A percentile compares a stretch with the other conserved stretches of the same genome.
These are phyloP conservation scores for Lepetodrilus schrolli DNA, from an alignment of 2,888 invertebrate species.

Conservation along the genomic window DNA sequence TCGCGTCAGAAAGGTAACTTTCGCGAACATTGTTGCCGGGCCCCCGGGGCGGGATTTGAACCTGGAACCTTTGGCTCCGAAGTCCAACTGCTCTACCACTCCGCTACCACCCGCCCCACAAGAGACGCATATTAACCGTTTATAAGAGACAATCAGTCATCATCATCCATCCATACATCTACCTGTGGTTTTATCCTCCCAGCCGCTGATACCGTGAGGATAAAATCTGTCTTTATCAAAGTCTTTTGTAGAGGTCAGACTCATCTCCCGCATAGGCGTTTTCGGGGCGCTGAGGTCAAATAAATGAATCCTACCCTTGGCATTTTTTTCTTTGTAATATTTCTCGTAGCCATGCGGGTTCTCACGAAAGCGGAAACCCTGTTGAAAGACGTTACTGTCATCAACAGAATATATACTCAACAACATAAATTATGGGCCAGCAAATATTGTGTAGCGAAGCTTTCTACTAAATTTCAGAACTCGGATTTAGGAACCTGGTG, in stretches of 20 bases:
- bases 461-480: no score
- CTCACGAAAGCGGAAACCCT: conserved; percentile 16
- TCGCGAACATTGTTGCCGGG: no score
- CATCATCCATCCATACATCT: conserved; percentile 41
- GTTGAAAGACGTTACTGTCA: neutral
- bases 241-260: conserved; percentile 34
- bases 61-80: no score
- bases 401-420: no score
- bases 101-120: no score
- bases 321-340: conserved; percentile 39
- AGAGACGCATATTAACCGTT: no score
- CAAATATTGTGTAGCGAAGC: neutral
- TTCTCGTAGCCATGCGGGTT: neutral
- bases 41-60: no score
- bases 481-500: no score
- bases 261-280: conserved; percentile 46
- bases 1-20: no score
- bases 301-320: conserved; percentile 50
- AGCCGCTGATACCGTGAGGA: conserved; percentile 49
- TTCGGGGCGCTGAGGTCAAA: conserved; percentile 52
- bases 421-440: neutral
- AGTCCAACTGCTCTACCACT: no score
- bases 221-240: conserved; percentile 42
- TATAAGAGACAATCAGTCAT: neutral
- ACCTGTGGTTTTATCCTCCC: conserved; percentile 45